Evolutionary conservation across 2,113 vertebrate genomes (phyloP).

Genomic region (Brienomyrus brachyistius): DNA sequence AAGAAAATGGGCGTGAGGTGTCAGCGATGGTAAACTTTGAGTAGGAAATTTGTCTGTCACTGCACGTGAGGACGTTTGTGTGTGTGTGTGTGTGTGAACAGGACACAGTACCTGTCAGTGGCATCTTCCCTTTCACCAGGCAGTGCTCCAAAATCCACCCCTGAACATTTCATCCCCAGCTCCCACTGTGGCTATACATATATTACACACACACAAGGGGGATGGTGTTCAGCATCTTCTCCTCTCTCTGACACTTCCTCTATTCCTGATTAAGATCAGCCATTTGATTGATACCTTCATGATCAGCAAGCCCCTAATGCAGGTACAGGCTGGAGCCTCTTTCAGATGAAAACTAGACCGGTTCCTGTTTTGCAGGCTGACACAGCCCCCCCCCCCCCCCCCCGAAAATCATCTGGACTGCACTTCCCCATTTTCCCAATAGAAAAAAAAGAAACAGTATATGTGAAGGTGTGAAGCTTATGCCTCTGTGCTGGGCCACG

Average conservation of each 20-base stretch:
- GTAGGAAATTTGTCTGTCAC: not conserved
- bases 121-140: constrained; percentile 39
- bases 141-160: constrained; percentile 37
- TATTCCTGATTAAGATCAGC: not conserved
- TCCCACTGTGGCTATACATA: not conserved
- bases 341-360: not conserved
- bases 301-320: not conserved
- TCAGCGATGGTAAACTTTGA: not conserved
- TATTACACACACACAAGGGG: not conserved
- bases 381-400: not conserved
- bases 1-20: not conserved
- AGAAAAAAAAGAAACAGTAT: not conserved
- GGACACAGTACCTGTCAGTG: constrained; percentile 47
- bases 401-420: not conserved
- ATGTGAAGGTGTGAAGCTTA: not conserved
- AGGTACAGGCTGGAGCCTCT: not conserved
- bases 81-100: constrained; percentile 30
- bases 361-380: not conserved
- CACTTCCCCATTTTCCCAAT: not conserved
- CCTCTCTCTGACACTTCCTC: not conserved
- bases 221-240: not conserved
- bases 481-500: not conserved
- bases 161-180: constrained; percentile 41
- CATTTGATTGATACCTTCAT: not conserved
- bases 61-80: constrained; percentile 24